phyloP scores from a whole-genome alignment of 2,888 invertebrate genomes.

The Brenthis hecate region DNA sequence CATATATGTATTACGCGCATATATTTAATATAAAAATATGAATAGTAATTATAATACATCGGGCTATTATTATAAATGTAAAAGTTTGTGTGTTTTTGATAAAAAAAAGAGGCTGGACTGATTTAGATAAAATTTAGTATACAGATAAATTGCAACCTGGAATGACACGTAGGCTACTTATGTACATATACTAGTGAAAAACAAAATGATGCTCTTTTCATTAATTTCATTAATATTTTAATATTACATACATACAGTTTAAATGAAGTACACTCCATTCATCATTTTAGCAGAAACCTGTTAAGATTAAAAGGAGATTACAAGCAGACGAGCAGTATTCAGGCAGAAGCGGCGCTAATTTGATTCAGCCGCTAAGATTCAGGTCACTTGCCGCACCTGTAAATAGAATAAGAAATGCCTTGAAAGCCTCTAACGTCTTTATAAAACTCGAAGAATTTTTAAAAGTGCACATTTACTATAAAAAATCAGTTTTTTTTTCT shows the following conservation, averaged over 20 bases:
- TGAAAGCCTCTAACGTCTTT: constrained; percentile 41
- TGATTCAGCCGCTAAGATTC: constrained; percentile 54
- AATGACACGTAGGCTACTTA: not conserved
- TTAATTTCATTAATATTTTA: not conserved
- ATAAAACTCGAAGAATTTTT: constrained; percentile 15
- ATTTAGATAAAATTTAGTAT: too few species aligned
- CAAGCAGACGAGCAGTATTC: constrained; percentile 47
- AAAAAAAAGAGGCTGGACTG: too few species aligned
- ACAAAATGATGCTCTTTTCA: too few species aligned
- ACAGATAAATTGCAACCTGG: too few species aligned
- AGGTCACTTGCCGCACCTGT: constrained; percentile 56
- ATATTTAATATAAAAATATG: too few species aligned
- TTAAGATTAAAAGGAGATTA: constrained; percentile 36
- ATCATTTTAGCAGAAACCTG: constrained; percentile 22
- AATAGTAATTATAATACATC: too few species aligned
- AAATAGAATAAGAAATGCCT: constrained; percentile 50
- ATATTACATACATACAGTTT: not conserved
- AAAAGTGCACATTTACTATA: constrained; percentile 6
- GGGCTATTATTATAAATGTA: too few species aligned
- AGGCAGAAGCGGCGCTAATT: constrained; percentile 49
- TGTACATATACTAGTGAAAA: too few species aligned
- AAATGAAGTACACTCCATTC: not conserved
- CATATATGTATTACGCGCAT: too few species aligned
- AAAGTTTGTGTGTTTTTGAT: too few species aligned
- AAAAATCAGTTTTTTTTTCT: constrained; percentile 6